Percentiles rank a stretch among this genome's conserved stretches.
Evolutionary conservation across 2,113 vertebrate genomes (phyloP).

Genomic region (Megaceryle maxima): DNA sequence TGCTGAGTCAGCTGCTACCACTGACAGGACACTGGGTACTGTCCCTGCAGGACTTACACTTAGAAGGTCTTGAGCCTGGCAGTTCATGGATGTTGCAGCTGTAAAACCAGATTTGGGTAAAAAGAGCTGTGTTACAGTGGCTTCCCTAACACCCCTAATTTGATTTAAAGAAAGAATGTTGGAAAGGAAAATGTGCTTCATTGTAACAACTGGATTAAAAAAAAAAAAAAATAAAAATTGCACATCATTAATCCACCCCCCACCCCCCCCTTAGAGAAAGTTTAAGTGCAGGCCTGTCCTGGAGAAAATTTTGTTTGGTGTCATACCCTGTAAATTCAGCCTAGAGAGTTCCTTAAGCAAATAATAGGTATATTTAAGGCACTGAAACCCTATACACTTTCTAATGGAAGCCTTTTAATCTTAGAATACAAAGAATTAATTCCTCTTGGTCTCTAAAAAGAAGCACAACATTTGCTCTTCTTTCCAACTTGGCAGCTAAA

Average conservation of each 20-base stretch:
- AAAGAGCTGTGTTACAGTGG: background rate
- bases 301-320: background rate
- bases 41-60: background rate
- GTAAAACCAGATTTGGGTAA: background rate
- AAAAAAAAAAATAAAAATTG: background rate
- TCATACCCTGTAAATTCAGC: background rate
- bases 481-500: conserved; percentile 52
- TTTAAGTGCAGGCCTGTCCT: background rate
- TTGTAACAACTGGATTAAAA: background rate
- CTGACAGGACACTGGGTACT: background rate
- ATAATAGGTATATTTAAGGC: background rate
- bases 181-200: background rate
- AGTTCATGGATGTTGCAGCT: background rate
- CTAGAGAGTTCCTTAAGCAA: background rate
- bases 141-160: background rate
- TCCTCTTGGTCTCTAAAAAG: background rate
- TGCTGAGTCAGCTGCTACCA: background rate
- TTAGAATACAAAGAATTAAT: background rate
- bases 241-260: background rate
- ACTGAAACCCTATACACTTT: background rate
- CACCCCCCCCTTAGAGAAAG: background rate
- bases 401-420: background rate
- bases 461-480: conserved; percentile 15
- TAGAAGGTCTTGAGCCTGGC: background rate
- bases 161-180: background rate